Base-by-base conservation (phyloP, 2,888 invertebrate species). In the Nomada flava region DNA sequence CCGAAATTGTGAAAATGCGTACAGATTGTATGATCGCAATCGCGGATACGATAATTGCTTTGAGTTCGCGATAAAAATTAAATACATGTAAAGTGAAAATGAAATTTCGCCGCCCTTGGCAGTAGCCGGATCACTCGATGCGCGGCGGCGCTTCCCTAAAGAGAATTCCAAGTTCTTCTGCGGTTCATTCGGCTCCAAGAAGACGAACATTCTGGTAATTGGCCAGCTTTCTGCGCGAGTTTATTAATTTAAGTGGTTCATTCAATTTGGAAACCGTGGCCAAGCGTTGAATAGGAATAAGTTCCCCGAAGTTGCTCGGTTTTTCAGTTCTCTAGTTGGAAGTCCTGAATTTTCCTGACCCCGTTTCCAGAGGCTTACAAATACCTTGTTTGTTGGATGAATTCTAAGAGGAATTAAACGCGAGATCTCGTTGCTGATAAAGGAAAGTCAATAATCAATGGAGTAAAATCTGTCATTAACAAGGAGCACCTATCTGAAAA, bases 161-260 rank as follows among this genome's bases (percentile, higher is more conserved):
- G 60, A 20, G 60, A 57, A 68, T 63, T 67, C 26, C 36, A 63
- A 69, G 18, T 75, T 69, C 50, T 23, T 20, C 23, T 36, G 59
- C 42, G 26, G 26, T 67, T 44, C 59, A 13, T 18, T 64, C 26
- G 18, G 23, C 15, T 64, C 13, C 18, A 0, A 20, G 55, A 67
- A 65, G 62, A 68, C 53, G 53, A 62, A 67, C 67, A 74, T 78
- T 67, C 60, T 60, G 50, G 62, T 77, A 77, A 77, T 73, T 77
- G 67, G 62, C 29, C 53, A 73, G 59, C 23, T 50, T 50, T 26
- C 63, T 55, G 18, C n/a, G 20, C 9, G 68, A 75, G 60, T 50
- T 68, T 60, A 60, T 75, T 69, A 62, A 76, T 69, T 70, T 55
- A 70, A 76, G 63, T 64, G 76, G 63, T 70, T 70, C 63, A 50